These are phyloP conservation scores for Erebia epiphron DNA, from an alignment of 2,888 invertebrate species.

Conservation along the genomic window DNA sequence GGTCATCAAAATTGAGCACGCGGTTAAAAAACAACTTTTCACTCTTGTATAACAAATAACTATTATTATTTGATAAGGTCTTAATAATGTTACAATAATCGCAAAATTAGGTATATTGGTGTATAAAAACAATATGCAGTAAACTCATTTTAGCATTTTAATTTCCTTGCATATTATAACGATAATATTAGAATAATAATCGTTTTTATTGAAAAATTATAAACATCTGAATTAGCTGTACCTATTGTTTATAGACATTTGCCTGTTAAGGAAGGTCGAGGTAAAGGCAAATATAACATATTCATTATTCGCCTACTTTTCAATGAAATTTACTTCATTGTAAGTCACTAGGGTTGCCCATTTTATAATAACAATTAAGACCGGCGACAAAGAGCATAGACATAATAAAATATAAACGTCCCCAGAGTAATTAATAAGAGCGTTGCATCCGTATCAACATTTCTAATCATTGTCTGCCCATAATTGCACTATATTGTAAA, in stretches of 20 bases:
- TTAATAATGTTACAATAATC: neutral
- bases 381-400: conserved; percentile 43
- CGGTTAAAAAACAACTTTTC: too few species aligned
- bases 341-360: conserved; percentile 13
- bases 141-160: too few species aligned
- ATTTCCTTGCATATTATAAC: too few species aligned
- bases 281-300: neutral
- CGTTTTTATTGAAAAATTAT: neutral
- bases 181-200: too few species aligned
- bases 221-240: neutral
- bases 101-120: conserved; percentile 2
- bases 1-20: too few species aligned
- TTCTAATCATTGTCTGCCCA: conserved; percentile 68
- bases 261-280: conserved; percentile 3
- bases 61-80: conserved; percentile 6
- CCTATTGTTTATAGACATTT: neutral
- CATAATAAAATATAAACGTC: conserved; percentile 45
- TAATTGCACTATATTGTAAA: conserved; percentile 71
- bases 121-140: conserved; percentile 8
- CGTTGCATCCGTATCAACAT: conserved; percentile 58
- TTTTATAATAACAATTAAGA: conserved; percentile 40
- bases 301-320: conserved; percentile 12
- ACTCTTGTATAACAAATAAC: too few species aligned
- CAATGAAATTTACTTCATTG: conserved; percentile 30
- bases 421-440: conserved; percentile 52